A percentile compares a stretch with the other conserved stretches of the same genome.
Conservation (phyloP, 2,888 invertebrate genomes). For the Melinaea menophilus region DNA sequence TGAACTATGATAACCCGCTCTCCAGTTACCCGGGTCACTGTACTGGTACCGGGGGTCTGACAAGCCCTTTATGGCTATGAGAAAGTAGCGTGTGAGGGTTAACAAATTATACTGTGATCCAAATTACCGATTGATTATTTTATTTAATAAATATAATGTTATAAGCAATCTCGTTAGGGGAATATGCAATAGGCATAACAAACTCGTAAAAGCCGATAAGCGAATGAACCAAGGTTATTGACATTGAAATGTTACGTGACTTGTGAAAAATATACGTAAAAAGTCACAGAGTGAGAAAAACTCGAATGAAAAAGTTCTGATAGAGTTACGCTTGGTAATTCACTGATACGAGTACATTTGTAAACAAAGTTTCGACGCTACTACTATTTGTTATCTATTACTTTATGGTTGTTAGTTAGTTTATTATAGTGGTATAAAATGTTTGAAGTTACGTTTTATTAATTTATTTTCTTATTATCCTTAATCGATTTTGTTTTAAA, state of each 20-base stretch:
- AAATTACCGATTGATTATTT: too few relatives aligned
- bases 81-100: constrained; percentile 50
- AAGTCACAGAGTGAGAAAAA: constrained; percentile 18
- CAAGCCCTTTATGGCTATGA: constrained; percentile 52
- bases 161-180: too few relatives aligned
- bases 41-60: constrained; percentile 52
- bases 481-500: neutral
- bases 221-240: constrained; percentile 23
- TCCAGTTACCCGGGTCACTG: constrained; percentile 56
- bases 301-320: constrained; percentile 13
- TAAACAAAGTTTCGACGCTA: constrained; percentile 12
- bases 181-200: too few relatives aligned
- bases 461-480: neutral
- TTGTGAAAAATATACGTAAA: constrained; percentile 20
- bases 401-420: neutral
- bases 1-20: constrained; percentile 60
- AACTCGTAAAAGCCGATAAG: constrained; percentile 16
- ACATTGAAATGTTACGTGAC: constrained; percentile 30
- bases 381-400: neutral
- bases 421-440: constrained; percentile 8
- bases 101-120: constrained; percentile 29
- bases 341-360: constrained; percentile 8
- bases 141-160: too few relatives aligned
- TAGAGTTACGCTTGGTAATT: constrained; percentile 8
- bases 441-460: constrained; percentile 1